These are phyloP conservation scores for Meliscaeva auricollis DNA, from an alignment of 2,888 invertebrate species.

Conservation along the genomic window DNA sequence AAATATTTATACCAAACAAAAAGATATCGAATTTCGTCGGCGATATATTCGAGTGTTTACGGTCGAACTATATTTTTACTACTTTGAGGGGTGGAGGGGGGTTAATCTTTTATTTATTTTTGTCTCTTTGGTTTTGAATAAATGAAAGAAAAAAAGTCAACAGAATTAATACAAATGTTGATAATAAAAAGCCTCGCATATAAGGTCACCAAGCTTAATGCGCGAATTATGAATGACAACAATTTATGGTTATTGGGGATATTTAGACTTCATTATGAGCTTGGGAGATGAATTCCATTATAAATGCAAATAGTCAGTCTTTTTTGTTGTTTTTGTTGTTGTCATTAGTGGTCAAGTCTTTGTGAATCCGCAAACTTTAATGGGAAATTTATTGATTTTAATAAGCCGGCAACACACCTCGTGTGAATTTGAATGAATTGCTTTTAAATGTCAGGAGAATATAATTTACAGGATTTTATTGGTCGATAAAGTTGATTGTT, in stretches of 20 bases:
- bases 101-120: conserved; percentile 42
- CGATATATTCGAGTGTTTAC: conserved; percentile 67
- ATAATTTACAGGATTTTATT: conserved; percentile 56
- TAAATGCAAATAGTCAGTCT: conserved; percentile 26
- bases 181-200: conserved; percentile 49
- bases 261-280: conserved; percentile 72
- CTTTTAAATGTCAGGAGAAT: conserved; percentile 16
- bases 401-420: conserved; percentile 68
- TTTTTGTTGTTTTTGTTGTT: not conserved
- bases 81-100: conserved; percentile 31
- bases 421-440: conserved; percentile 47
- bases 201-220: conserved; percentile 64
- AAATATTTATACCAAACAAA: conserved; percentile 53
- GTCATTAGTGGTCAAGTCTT: conserved; percentile 6
- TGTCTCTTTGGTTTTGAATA: not conserved
- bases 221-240: conserved; percentile 73
- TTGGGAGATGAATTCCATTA: conserved; percentile 67
- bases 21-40: conserved; percentile 58
- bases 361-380: conserved; percentile 58
- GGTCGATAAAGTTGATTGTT: conserved; percentile 60
- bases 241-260: conserved; percentile 71
- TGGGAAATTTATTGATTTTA: conserved; percentile 73
- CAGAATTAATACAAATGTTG: conserved; percentile 31
- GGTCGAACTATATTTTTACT: conserved; percentile 65
- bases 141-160: conserved; percentile 32